A percentile compares a stretch with the other conserved stretches of the same genome.
Conservation (phyloP, 1,140 invertebrate species). For the Eufriesea mexicana region DNA sequence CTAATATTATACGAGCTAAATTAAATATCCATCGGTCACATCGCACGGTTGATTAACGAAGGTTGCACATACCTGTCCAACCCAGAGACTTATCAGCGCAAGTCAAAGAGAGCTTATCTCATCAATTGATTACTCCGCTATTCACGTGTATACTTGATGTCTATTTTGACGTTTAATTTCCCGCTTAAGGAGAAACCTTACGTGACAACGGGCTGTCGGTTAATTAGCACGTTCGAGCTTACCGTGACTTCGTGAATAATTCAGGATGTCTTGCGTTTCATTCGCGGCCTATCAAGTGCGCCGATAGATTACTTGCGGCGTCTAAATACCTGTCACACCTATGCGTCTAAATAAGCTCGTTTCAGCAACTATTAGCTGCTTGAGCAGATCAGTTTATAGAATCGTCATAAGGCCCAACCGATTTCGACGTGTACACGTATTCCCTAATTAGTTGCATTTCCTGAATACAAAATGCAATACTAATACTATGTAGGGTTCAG, state of each 20-base stretch:
- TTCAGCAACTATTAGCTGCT: not conserved
- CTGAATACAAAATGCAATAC: not conserved
- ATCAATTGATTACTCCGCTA: not conserved
- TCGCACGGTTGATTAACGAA: not conserved
- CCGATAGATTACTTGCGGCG: not conserved
- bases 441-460: not conserved
- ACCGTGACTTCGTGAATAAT: slow-evolving; percentile 59
- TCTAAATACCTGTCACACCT: too few species aligned
- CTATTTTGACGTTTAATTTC: slow-evolving; percentile 36
- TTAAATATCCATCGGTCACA: not conserved
- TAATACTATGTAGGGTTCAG: too few species aligned
- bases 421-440: not conserved
- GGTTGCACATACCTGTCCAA: not conserved
- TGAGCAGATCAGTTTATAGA: not conserved
- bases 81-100: not conserved
- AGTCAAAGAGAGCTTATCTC: not conserved
- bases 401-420: not conserved
- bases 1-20: not conserved
- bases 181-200: slow-evolving; percentile 59
- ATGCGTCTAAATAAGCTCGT: not conserved
- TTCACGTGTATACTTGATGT: not conserved
- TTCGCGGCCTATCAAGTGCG: slow-evolving; percentile 46
- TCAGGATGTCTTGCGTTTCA: slow-evolving; percentile 50
- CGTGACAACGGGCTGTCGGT: slow-evolving; percentile 63
- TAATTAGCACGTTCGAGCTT: slow-evolving; percentile 63